phyloP scores from a whole-genome alignment of 2,113 vertebrate species.

The Gasterosteus aculeatus region DNA sequence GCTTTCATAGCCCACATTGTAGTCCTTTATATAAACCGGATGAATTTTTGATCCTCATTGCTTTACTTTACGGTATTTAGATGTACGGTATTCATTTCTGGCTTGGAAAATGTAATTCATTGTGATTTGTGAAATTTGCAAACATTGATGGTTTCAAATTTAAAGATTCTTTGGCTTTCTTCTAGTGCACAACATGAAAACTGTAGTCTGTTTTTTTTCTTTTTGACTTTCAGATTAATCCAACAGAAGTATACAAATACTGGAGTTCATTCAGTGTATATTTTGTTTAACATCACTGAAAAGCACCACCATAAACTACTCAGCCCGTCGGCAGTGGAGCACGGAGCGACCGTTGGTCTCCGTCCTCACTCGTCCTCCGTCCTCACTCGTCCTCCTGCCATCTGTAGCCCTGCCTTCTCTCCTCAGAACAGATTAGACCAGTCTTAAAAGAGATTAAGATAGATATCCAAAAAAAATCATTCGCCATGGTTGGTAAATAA shows the following conservation, averaged over 20 bases:
- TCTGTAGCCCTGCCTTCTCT: constrained; percentile 39
- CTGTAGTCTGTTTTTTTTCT: neutral
- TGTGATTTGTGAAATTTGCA: neutral
- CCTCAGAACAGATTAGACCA: constrained; percentile 59
- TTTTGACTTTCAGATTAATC: neutral
- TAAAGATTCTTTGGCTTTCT: neutral
- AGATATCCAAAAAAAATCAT: constrained; percentile 61
- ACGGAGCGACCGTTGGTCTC: neutral
- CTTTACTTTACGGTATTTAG: neutral
- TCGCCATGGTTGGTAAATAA: constrained; percentile 62
- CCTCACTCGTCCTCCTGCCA: constrained; percentile 48
- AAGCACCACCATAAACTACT: neutral
- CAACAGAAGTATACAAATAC: neutral
- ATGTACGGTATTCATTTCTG: neutral
- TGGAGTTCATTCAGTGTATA: neutral
- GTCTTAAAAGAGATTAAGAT: constrained; percentile 69
- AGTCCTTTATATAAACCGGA: constrained; percentile 3
- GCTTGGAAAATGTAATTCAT: neutral
- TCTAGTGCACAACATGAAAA: neutral
- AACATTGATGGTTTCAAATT: neutral
- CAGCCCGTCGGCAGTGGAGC: neutral
- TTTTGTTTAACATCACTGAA: neutral
- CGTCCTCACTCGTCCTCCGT: constrained; percentile 16
- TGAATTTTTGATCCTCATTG: neutral
- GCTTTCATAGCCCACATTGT: constrained; percentile 2